Evolutionary conservation across 2,797 vertebrate genomes (phyloP), one percentile per base, ranked within the genome.

Genomic region (Vipera latastei): DNA sequence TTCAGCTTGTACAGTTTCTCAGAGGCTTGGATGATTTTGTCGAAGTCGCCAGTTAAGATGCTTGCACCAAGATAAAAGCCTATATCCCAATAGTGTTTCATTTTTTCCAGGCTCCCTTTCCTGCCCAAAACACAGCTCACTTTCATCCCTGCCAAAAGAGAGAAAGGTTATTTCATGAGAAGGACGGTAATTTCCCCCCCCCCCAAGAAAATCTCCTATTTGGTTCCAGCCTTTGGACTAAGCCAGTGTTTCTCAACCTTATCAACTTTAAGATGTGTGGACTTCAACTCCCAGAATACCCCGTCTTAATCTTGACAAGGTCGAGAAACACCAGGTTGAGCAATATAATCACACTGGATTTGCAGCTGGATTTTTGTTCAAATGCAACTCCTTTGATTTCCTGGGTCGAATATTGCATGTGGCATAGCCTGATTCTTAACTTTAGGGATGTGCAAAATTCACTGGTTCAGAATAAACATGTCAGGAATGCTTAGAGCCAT

Each of bases 31-130:
- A 98, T 98, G 95, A 99, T 98, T 97, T 98, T 99, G 93, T 93
- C 97, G 28, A 97, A 97, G 91, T 98, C 98, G 0, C 98, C 98
- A 55, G 97, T 97, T 0, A 99, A 97, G 95, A 99, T 98, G 93
- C 98, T 98, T 0, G 98, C 98, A 4, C 99, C 99, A 2, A 99
- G 97, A 95, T 98, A 99, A 96, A 99, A 99, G 3, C 99, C 99
- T 0, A 99, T 98, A 6, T 99, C 98, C 99, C 99, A 99, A 97
- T 99, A 99, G 92, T 98, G 97, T 83, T 97, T 97, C 98, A 99
- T 98, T 97, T 99, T 99, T 97, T 98, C 98, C 95, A 98, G 95
- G 89, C 97, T 98, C 88, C 99, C 99, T 95, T 99, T 99, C 86
- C 98, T 97, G 13, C 98, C 98, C 4, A 99, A 97, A 94, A 99